These are phyloP conservation scores for Montifringilla adamsi DNA, from an alignment of 2,113 vertebrate genomes.

Conservation along the genomic window DNA sequence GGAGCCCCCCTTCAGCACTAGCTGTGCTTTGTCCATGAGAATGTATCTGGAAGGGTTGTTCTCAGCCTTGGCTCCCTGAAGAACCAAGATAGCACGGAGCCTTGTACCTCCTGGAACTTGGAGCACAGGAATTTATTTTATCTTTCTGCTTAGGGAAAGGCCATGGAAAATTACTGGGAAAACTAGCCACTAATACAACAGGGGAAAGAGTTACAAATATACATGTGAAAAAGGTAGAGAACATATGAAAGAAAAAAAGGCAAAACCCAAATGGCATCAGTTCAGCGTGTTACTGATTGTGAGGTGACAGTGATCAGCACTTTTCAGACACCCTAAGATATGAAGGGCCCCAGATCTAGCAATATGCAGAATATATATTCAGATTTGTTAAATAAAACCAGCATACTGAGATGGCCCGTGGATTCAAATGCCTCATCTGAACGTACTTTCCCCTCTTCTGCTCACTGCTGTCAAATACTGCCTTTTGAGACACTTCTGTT, in stretches of 20 bases:
- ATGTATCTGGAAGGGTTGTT: rapidly evolving
- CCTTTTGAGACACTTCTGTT: background rate
- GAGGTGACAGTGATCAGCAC: background rate
- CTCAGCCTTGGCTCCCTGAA: background rate
- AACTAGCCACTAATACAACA: background rate
- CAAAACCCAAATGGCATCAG: background rate
- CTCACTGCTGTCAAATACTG: background rate
- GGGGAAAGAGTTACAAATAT: too few species aligned
- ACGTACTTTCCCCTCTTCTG: background rate
- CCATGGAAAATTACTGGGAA: background rate
- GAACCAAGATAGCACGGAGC: rapidly evolving
- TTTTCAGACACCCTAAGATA: background rate
- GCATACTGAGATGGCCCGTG: background rate
- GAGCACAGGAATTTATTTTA: background rate
- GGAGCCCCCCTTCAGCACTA: too few species aligned
- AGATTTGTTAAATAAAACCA: background rate
- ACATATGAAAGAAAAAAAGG: background rate
- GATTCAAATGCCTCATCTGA: background rate
- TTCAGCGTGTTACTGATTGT: background rate
- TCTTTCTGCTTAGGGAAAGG: background rate
- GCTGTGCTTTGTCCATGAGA: background rate
- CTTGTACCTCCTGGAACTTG: rapidly evolving
- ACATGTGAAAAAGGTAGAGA: background rate
- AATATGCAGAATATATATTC: background rate
- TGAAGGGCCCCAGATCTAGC: background rate